Percentiles rank a stretch among this genome's conserved stretches.
These are phyloP conservation scores for Prosapia bicincta DNA, from an alignment of 2,888 invertebrate genomes.

Conservation along the genomic window DNA sequence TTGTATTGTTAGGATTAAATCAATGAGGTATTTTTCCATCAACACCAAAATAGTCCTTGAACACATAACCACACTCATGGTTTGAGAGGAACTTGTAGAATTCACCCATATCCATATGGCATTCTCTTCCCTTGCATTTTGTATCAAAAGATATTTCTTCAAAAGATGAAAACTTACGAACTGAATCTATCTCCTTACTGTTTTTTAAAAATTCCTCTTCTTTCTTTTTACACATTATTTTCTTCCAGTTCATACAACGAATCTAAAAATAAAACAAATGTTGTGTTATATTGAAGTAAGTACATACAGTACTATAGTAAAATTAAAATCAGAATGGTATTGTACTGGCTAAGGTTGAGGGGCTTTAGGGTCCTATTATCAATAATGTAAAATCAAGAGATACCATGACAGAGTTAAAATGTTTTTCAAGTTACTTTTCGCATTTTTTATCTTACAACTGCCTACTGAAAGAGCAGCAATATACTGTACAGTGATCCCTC, in stretches of 20 bases:
- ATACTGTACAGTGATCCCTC: too few relatives aligned
- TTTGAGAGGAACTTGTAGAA: conserved; percentile 70
- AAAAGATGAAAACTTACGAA: conserved; percentile 62
- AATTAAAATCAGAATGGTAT: too few relatives aligned
- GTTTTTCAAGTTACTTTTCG: too few relatives aligned
- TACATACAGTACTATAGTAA: too few relatives aligned
- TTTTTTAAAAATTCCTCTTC: conserved; percentile 51
- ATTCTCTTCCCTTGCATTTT: conserved; percentile 50
- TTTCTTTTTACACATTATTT: conserved; percentile 68
- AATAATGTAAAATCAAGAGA: too few relatives aligned
- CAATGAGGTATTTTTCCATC: conserved; percentile 35
- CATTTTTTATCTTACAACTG: too few relatives aligned
- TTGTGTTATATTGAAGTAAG: not conserved
- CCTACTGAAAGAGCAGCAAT: too few relatives aligned
- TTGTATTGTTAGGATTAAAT: too few relatives aligned
- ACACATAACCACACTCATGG: conserved; percentile 65
- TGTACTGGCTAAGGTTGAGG: not conserved
- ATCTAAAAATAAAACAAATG: conserved; percentile 47
- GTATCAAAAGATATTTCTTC: conserved; percentile 60
- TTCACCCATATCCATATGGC: conserved; percentile 75
- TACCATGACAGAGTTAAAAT: too few relatives aligned
- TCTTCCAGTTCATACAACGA: conserved; percentile 81
- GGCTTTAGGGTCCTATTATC: too few relatives aligned
- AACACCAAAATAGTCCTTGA: conserved; percentile 78
- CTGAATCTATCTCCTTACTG: conserved; percentile 41